Evolutionary conservation across 2,888 invertebrate genomes (phyloP).

Genomic region (Micropterix aruncella): DNA sequence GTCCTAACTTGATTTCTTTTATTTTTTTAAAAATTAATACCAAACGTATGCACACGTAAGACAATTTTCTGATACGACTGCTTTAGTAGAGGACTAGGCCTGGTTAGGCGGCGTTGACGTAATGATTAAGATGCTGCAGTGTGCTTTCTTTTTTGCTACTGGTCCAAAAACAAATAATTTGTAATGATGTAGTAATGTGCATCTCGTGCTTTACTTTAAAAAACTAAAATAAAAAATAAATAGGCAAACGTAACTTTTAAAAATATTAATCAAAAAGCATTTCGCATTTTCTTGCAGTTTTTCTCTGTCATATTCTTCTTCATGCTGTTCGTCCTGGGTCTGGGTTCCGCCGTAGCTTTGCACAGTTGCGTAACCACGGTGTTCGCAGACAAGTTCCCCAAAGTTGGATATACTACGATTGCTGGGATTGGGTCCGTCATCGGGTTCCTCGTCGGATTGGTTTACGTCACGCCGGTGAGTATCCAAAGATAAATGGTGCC

Average conservation of each 20-base stretch:
- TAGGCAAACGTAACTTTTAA: neutral
- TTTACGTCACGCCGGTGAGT: conserved; percentile 64
- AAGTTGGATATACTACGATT: conserved; percentile 41
- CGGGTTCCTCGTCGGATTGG: conserved; percentile 50
- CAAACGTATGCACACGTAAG: too few species aligned
- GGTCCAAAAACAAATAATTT: too few species aligned
- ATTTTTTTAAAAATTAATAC: too few species aligned
- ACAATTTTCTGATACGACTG: too few species aligned
- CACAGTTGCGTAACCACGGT: conserved; percentile 54
- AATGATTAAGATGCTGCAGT: too few species aligned
- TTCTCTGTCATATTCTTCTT: conserved; percentile 69
- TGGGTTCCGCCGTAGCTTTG: conserved; percentile 62
- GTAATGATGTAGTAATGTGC: too few species aligned
- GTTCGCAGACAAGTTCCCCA: conserved; percentile 52
- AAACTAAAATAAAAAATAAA: too few species aligned
- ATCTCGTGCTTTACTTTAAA: too few species aligned
- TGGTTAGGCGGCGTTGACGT: too few species aligned
- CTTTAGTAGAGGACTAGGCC: too few species aligned
- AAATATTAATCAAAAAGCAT: neutral
- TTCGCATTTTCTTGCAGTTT: conserved; percentile 35
- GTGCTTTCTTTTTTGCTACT: too few species aligned
- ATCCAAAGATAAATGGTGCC: neutral
- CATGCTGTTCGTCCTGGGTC: conserved; percentile 67
- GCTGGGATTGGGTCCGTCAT: conserved; percentile 36
- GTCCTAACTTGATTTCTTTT: too few species aligned